Conservation (phyloP, 2,113 vertebrate species). For the Tyrannus savana region DNA sequence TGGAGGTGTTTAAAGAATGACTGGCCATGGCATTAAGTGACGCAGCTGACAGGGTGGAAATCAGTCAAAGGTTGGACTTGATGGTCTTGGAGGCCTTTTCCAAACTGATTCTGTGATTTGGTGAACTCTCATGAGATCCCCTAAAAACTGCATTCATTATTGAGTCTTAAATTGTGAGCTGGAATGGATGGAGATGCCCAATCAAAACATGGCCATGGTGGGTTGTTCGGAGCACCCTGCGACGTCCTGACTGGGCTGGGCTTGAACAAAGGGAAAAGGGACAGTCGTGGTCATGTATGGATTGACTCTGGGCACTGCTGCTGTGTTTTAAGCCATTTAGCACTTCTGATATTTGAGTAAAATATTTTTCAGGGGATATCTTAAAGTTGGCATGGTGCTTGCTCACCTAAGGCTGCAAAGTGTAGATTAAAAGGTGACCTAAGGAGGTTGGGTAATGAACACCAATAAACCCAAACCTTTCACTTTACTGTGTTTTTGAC, state of each 20-base stretch:
- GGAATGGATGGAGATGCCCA: neutral
- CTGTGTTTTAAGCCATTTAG: neutral
- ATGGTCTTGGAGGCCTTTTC: neutral
- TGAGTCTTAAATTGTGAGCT: neutral
- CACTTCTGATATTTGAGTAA: neutral
- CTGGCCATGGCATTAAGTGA: rapidly evolving
- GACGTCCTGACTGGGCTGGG: rapidly evolving
- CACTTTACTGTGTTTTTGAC: neutral
- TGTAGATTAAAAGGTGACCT: neutral
- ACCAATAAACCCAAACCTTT: neutral
- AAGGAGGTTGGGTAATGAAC: neutral
- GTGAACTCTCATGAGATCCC: neutral
- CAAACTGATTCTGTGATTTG: neutral
- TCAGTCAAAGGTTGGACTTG: rapidly evolving
- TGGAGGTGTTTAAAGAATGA: neutral
- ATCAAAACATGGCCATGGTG: rapidly evolving
- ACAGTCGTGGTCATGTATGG: rapidly evolving
- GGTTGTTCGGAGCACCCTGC: neutral
- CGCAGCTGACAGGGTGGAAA: neutral
- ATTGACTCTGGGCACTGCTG: neutral
- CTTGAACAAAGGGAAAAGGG: neutral
- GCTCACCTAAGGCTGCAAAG: neutral
- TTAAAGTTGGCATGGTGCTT: neutral
- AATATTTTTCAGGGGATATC: neutral
- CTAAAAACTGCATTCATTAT: neutral